Percentiles rank a stretch among this genome's conserved stretches.
phyloP scores from a whole-genome alignment of 2,113 vertebrate genomes.

The Poeciliopsis retropinna region DNA sequence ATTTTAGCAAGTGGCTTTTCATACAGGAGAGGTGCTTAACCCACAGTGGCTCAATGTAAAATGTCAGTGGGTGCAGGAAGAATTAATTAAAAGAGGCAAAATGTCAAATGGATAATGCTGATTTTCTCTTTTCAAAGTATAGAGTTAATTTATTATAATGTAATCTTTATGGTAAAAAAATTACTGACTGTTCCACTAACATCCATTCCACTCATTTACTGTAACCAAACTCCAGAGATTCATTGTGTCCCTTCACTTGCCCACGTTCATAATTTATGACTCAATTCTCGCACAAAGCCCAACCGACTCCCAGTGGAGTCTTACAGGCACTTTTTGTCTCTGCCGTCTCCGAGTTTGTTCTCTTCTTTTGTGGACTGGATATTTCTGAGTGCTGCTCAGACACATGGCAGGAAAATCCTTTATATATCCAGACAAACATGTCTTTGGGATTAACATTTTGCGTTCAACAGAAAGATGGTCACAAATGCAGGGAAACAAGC shows the following conservation, averaged over 20 bases:
- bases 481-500: slow-evolving; percentile 15
- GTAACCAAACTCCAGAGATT: slow-evolving; percentile 55
- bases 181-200: slow-evolving; percentile 26
- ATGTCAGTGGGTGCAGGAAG: slow-evolving; percentile 36
- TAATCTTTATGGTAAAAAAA: slow-evolving; percentile 48
- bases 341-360: neutral
- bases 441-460: neutral
- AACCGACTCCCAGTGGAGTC: slow-evolving; percentile 13
- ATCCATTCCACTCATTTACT: slow-evolving; percentile 36
- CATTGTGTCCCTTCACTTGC: slow-evolving; percentile 40
- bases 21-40: slow-evolving; percentile 51
- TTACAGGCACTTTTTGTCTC: neutral
- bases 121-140: slow-evolving; percentile 34
- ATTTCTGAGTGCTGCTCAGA: neutral
- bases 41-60: slow-evolving; percentile 28
- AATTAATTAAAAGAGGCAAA: slow-evolving; percentile 53
- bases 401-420: neutral
- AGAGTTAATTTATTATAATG: slow-evolving; percentile 51
- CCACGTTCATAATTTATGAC: slow-evolving; percentile 62
- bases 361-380: neutral
- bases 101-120: slow-evolving; percentile 37
- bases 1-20: slow-evolving; percentile 57
- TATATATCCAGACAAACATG: neutral
- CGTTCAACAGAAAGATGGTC: neutral
- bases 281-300: slow-evolving; percentile 43